These are phyloP conservation scores for Clivina fossor DNA, from an alignment of 2,888 invertebrate species.

Conservation along the genomic window DNA sequence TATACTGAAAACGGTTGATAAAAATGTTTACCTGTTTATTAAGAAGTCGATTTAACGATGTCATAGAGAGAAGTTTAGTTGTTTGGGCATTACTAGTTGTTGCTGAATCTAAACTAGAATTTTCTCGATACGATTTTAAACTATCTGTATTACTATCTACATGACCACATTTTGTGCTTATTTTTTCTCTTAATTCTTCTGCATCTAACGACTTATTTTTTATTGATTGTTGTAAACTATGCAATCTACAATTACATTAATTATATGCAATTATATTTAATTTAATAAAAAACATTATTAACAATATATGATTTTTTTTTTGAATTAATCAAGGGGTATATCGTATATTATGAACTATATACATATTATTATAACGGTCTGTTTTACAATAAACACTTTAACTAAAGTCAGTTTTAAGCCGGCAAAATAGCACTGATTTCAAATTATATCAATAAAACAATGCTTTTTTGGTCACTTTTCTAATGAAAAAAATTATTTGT, in stretches of 20 bases:
- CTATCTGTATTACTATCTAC: slow-evolving; percentile 34
- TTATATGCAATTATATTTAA: slow-evolving; percentile 8
- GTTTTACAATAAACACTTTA: too few species aligned
- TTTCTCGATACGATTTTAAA: slow-evolving; percentile 32
- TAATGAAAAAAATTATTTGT: too few species aligned
- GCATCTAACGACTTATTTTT: slow-evolving; percentile 69
- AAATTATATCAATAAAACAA: too few species aligned
- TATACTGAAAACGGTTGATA: neutral
- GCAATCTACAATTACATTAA: slow-evolving; percentile 55
- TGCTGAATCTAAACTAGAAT: too few species aligned
- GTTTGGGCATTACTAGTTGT: slow-evolving; percentile 45
- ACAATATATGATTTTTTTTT: neutral
- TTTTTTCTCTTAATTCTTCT: slow-evolving; percentile 54
- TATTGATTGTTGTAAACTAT: slow-evolving; percentile 70
- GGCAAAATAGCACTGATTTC: too few species aligned
- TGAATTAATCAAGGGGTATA: too few species aligned
- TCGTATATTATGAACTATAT: too few species aligned
- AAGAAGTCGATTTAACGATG: slow-evolving; percentile 51
- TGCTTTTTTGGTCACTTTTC: too few species aligned
- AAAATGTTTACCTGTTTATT: slow-evolving; percentile 43
- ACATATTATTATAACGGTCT: too few species aligned
- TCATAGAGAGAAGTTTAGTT: slow-evolving; percentile 52
- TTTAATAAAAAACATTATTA: neutral
- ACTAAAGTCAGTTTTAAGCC: too few species aligned
- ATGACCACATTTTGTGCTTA: slow-evolving; percentile 44